Evolutionary conservation across 2,113 vertebrate genomes (phyloP), one percentile per base, ranked within the genome.

Genomic region (Aegotheles bennettii): DNA sequence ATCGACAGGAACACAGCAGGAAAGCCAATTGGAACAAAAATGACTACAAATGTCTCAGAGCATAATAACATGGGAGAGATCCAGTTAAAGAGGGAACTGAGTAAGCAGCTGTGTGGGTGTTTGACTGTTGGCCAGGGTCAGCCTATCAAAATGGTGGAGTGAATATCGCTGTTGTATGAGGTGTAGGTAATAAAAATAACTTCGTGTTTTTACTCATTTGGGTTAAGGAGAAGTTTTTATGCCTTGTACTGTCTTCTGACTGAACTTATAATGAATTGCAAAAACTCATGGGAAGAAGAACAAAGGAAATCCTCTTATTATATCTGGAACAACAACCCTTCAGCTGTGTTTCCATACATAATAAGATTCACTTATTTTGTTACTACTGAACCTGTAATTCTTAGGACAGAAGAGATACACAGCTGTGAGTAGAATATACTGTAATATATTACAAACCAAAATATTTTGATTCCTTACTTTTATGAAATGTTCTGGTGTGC

Each of bases 271-370:
- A 69, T 28, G 6, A 63, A 80, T 67, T 88, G 26, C 10, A 90
- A 83, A 94, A 93, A 45, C 50, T 86, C 59, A 29, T 29, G 45
- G 63, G 51, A 65, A 61, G 93, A 84, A 86, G 63, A 94, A 70
- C 64, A 94, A 92, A 93, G 59, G 35, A 89, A 95, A 93, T 76
- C 42, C 45, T 90, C 57, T 42, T 90, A 20, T 19, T 81, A 10
- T 73, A 70, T 92, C 51, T 80, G 42, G 79, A 94, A 61, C 50
- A 86, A 16, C 63, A 86, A 84, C 54, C 23, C 50, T 65, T 94
- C 59, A 92, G 60, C 42, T 79, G 68, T 77, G 33, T 77, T 94
- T 86, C 68, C 68, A 81, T 80, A 70, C 35, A 53, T 90, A 95
- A 69, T 26, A 73, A 80, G 51, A 88, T 92, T 65, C 67, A 63